A percentile compares a stretch with the other conserved stretches of the same genome.
Conservation (phyloP, 2,888 invertebrate genomes). For the Clunio marinus region DNA sequence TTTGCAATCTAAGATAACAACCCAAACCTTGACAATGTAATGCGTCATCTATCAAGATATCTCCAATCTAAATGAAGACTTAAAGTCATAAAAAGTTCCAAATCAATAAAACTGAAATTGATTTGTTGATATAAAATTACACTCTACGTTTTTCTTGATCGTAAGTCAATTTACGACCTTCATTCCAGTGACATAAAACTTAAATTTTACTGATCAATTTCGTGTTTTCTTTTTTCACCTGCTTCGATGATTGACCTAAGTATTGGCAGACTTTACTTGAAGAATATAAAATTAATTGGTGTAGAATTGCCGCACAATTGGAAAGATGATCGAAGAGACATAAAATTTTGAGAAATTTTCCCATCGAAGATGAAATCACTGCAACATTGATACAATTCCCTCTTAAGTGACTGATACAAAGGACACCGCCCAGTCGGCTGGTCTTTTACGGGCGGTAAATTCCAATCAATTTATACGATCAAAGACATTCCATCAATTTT, state of each 20-base stretch:
- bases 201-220: background rate
- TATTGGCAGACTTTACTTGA: background rate
- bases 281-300: conserved; percentile 3
- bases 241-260: background rate
- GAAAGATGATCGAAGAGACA: background rate
- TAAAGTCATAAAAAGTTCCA: too few species aligned
- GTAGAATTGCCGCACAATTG: background rate
- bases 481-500: conserved; percentile 37
- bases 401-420: background rate
- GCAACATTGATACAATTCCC: conserved; percentile 11
- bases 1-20: too few species aligned
- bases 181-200: background rate
- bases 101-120: too few species aligned
- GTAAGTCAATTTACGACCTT: background rate
- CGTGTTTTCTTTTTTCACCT: conserved; percentile 10
- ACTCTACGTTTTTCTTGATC: background rate
- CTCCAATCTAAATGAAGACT: too few species aligned
- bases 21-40: too few species aligned
- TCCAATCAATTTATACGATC: conserved; percentile 34
- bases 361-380: conserved; percentile 27
- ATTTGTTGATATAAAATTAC: conserved; percentile 2
- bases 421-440: conserved; percentile 10
- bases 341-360: conserved; percentile 38
- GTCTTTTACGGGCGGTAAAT: conserved; percentile 26
- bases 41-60: too few species aligned